These are phyloP conservation scores for Scatophagus argus DNA, from an alignment of 2,113 vertebrate genomes.

Conservation along the genomic window DNA sequence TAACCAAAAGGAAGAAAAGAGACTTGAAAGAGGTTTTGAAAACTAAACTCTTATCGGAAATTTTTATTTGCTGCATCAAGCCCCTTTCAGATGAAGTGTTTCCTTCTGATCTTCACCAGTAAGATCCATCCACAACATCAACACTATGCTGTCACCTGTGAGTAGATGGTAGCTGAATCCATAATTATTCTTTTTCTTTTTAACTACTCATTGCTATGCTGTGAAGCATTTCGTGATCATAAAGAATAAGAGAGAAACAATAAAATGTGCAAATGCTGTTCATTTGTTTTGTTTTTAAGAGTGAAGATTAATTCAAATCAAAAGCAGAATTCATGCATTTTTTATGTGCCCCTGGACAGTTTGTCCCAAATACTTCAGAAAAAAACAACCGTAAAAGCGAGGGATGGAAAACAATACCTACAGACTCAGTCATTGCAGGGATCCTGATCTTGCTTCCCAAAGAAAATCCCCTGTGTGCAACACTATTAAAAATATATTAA, in stretches of 20 bases:
- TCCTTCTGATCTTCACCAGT: constrained; percentile 21
- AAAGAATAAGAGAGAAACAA: not conserved
- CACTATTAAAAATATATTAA: constrained; percentile 27
- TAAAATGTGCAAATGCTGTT: constrained; percentile 21
- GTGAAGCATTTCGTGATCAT: not conserved
- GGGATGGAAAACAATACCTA: constrained; percentile 24
- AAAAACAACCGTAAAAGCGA: constrained; percentile 33
- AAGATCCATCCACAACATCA: constrained; percentile 16
- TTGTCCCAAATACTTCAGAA: constrained; percentile 45
- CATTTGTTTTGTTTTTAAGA: constrained; percentile 33
- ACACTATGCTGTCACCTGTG: not conserved
- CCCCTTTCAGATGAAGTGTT: constrained; percentile 16
- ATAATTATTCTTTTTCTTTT: not conserved
- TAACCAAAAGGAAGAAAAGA: not conserved
- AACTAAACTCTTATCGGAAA: not conserved
- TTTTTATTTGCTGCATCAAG: constrained; percentile 21
- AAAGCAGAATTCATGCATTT: constrained; percentile 54
- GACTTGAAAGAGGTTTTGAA: not conserved
- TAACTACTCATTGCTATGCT: not conserved
- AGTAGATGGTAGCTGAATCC: not conserved
- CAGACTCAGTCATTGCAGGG: not conserved
- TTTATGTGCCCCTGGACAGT: constrained; percentile 56
- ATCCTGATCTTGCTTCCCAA: constrained; percentile 26
- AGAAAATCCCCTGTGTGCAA: constrained; percentile 26
- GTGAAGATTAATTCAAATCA: constrained; percentile 24